Evolutionary conservation across 2,888 invertebrate species (phyloP).

Genomic region (Melinaea menophilus): DNA sequence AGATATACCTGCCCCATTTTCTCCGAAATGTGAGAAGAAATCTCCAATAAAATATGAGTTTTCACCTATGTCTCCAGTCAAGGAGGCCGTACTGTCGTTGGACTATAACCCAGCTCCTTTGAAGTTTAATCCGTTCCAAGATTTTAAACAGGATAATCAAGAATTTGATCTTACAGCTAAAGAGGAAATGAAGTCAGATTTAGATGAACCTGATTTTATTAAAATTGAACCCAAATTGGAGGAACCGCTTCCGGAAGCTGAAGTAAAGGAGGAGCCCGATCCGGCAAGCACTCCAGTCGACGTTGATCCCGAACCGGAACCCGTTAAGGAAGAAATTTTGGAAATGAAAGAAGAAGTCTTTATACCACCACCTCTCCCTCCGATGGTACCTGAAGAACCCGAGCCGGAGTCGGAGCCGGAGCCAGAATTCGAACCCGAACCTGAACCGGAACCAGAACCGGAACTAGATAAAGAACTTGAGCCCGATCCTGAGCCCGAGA

Average conservation of each 20-base stretch:
- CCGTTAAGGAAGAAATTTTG: constrained; percentile 13
- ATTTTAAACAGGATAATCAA: constrained; percentile 57
- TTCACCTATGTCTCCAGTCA: constrained; percentile 57
- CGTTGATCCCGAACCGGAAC: constrained; percentile 31
- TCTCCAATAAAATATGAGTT: constrained; percentile 66
- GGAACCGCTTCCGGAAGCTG: constrained; percentile 31
- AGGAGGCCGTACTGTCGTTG: constrained; percentile 47
- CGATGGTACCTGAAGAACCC: not conserved
- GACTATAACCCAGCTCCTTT: constrained; percentile 54
- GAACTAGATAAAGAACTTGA: constrained; percentile 26
- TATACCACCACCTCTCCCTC: not conserved
- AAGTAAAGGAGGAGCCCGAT: constrained; percentile 24
- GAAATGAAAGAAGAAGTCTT: constrained; percentile 1
- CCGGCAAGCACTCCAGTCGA: constrained; percentile 24
- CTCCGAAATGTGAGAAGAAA: constrained; percentile 56
- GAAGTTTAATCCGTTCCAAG: constrained; percentile 50
- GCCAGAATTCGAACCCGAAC: constrained; percentile 3
- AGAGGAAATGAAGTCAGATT: constrained; percentile 66
- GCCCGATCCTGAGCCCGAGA: constrained; percentile 40
- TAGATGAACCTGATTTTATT: constrained; percentile 63
- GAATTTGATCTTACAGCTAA: constrained; percentile 67
- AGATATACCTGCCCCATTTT: constrained; percentile 44
- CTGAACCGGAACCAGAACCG: constrained; percentile 5
- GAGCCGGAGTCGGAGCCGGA: constrained; percentile 25
- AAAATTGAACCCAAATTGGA: constrained; percentile 46